Conservation (phyloP, 1,140 invertebrate genomes). For the Trachelipus rathkii region DNA sequence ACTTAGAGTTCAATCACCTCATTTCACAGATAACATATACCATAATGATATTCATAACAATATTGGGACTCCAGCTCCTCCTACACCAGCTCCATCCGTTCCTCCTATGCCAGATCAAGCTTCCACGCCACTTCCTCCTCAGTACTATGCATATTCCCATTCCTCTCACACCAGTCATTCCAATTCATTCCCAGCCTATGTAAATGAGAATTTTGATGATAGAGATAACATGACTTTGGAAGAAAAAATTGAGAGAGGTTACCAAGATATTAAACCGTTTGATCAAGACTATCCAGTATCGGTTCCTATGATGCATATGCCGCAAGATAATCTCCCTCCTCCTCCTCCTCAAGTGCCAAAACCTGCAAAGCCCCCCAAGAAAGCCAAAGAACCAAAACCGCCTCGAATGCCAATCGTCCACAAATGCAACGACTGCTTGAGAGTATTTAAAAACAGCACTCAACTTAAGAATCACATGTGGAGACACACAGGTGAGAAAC, state of each 20-base stretch:
- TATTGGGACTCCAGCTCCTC: conserved; percentile 28
- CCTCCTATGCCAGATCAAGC: conserved; percentile 32
- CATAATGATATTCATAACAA: conserved; percentile 35
- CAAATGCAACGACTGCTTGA: conserved; percentile 45
- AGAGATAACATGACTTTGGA: conserved; percentile 29
- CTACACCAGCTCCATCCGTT: conserved; percentile 32
- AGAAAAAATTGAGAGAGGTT: conserved; percentile 39
- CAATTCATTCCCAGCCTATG: conserved; percentile 28
- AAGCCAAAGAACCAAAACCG: conserved; percentile 44
- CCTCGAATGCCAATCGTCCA: conserved; percentile 41
- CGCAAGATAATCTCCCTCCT: conserved; percentile 25
- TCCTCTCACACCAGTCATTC: conserved; percentile 29
- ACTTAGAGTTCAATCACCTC: conserved; percentile 35
- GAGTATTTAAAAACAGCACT: conserved; percentile 46
- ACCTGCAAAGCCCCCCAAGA: conserved; percentile 45
- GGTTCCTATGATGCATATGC: conserved; percentile 17
- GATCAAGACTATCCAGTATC: conserved; percentile 35
- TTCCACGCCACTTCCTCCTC: conserved; percentile 25
- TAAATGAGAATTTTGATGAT: conserved; percentile 27
- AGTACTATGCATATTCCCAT: conserved; percentile 33
- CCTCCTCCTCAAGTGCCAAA: conserved; percentile 27
- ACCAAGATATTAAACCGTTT: conserved; percentile 41
- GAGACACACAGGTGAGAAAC: conserved; percentile 46
- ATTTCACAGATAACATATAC: conserved; percentile 34
- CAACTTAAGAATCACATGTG: conserved; percentile 48